These are phyloP conservation scores for Oligia fasciuncula DNA, from an alignment of 2,888 invertebrate genomes.

Conservation along the genomic window DNA sequence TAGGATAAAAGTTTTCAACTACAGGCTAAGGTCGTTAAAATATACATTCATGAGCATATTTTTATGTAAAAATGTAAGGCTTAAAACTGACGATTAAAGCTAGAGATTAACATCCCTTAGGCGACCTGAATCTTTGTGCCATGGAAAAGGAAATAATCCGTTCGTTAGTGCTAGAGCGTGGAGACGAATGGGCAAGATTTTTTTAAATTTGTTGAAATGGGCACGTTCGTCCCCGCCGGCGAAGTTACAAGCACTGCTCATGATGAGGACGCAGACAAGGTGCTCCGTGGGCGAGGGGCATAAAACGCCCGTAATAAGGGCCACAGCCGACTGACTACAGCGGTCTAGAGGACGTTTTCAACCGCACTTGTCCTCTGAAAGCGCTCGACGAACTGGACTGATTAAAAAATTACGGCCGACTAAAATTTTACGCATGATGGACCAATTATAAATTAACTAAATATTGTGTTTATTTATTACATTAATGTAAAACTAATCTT, in stretches of 20 bases:
- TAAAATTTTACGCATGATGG: slow-evolving; percentile 5
- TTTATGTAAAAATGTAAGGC: slow-evolving; percentile 11
- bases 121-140: slow-evolving; percentile 50
- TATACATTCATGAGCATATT: slow-evolving; percentile 19
- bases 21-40: slow-evolving; percentile 25
- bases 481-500: background rate
- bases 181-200: slow-evolving; percentile 49
- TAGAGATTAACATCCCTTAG: slow-evolving; percentile 49
- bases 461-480: background rate
- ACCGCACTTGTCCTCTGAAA: slow-evolving; percentile 66
- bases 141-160: slow-evolving; percentile 66
- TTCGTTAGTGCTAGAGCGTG: slow-evolving; percentile 69
- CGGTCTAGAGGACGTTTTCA: slow-evolving; percentile 65
- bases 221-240: slow-evolving; percentile 52
- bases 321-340: slow-evolving; percentile 59
- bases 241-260: slow-evolving; percentile 63
- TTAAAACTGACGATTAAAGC: slow-evolving; percentile 21
- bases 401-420: slow-evolving; percentile 60
- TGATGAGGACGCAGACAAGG: slow-evolving; percentile 66
- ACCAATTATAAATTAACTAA: background rate
- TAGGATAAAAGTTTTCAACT: slow-evolving; percentile 58
- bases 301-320: slow-evolving; percentile 65
- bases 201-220: slow-evolving; percentile 53
- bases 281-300: slow-evolving; percentile 58
- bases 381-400: slow-evolving; percentile 58